These are phyloP conservation scores for Poecilia picta DNA, from an alignment of 2,797 vertebrate species.

Conservation along the genomic window DNA sequence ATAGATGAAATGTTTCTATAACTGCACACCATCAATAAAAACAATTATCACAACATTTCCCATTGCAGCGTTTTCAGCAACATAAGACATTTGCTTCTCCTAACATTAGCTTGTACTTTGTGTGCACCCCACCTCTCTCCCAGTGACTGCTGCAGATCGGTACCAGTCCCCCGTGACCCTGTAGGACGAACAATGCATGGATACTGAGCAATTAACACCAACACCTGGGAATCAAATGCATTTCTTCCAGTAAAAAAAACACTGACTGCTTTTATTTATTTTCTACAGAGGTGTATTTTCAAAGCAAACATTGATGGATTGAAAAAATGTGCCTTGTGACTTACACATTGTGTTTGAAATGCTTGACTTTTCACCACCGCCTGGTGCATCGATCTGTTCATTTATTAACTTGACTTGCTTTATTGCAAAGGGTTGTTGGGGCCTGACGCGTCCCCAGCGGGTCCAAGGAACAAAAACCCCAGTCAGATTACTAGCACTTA, in stretches of 20 bases:
- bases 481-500: not conserved
- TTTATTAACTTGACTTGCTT: constrained; percentile 8
- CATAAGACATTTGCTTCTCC: not conserved
- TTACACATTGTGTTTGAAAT: constrained; percentile 7
- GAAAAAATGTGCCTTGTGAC: not conserved
- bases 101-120: not conserved
- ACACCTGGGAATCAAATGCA: not conserved
- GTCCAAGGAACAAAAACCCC: not conserved
- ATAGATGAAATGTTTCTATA: not conserved
- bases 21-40: not conserved
- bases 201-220: not conserved
- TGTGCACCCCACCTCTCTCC: not conserved
- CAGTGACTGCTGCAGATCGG: not conserved
- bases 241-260: not conserved
- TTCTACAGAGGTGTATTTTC: not conserved
- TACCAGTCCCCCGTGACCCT: not conserved
- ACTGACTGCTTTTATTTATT: not conserved
- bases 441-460: not conserved
- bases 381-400: constrained; percentile 5
- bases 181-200: not conserved
- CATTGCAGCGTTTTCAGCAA: not conserved
- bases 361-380: not conserved
- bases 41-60: not conserved
- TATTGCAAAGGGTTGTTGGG: not conserved
- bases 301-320: constrained; percentile 5